phyloP scores from a whole-genome alignment of 2,113 vertebrate genomes.

The Notarius quadriscutis region DNA sequence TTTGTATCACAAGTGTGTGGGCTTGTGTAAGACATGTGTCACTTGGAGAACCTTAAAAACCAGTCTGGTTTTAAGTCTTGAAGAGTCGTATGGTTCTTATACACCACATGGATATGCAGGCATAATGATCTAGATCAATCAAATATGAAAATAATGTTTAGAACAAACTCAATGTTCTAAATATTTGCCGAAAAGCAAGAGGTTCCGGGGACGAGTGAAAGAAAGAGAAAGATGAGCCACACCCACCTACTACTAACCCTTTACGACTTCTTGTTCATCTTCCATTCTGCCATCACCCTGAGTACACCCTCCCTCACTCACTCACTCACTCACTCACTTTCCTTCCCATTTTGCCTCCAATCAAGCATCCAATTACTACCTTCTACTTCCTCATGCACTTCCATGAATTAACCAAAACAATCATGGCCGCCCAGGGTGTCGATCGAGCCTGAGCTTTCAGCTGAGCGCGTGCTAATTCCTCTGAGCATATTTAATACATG shows the following conservation, averaged over 20 bases:
- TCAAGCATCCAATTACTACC: conserved; percentile 56
- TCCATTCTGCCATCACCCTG: conserved; percentile 32
- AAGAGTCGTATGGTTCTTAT: neutral
- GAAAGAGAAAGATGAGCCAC: conserved; percentile 16
- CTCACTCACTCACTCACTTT: neutral
- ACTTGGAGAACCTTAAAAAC: neutral
- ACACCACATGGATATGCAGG: neutral
- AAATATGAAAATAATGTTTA: neutral
- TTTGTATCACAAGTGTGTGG: conserved; percentile 6
- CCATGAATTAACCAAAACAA: conserved; percentile 41
- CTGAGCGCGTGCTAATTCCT: no score
- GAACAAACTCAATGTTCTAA: neutral
- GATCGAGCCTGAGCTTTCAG: conserved; percentile 12
- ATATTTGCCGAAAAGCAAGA: neutral
- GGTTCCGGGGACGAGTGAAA: neutral
- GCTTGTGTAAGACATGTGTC: neutral
- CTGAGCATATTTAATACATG: neutral
- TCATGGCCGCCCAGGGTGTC: conserved; percentile 22
- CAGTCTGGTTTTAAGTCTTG: neutral
- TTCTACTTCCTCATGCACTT: conserved; percentile 39
- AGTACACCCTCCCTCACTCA: neutral
- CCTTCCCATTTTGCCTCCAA: conserved; percentile 16
- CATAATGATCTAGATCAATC: neutral
- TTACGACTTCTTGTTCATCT: conserved; percentile 40
- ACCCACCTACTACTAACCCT: conserved; percentile 51